Evolutionary conservation across 2,888 invertebrate genomes (phyloP).

Genomic region (Taenaris catops): DNA sequence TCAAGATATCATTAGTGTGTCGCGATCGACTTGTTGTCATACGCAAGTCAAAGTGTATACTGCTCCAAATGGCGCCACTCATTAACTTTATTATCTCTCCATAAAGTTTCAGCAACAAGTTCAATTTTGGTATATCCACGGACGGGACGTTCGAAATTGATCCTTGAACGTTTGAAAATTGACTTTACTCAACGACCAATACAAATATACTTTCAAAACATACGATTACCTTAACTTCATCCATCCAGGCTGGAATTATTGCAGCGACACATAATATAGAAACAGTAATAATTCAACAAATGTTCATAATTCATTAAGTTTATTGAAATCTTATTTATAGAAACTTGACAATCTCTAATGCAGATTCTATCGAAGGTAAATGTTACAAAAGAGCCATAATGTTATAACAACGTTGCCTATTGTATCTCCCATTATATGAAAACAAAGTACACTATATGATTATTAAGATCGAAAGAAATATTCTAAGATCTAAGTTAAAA

Average conservation of each 20-base stretch:
- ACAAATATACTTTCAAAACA: not conserved
- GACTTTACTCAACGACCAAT: not conserved
- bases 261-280: not conserved
- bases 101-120: not conserved
- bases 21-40: too few relatives aligned
- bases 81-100: too few relatives aligned
- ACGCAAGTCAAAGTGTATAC: too few relatives aligned
- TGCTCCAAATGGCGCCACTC: too few relatives aligned
- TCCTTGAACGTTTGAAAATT: not conserved
- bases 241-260: not conserved
- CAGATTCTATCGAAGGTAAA: constrained; percentile 1
- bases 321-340: constrained; percentile 7
- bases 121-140: too few relatives aligned
- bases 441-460: constrained; percentile 1
- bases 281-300: constrained; percentile 3
- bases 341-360: constrained; percentile 2
- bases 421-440: too few relatives aligned
- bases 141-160: too few relatives aligned
- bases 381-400: not conserved
- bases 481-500: not conserved
- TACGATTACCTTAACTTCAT: not conserved
- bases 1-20: too few relatives aligned
- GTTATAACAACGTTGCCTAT: not conserved
- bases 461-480: constrained; percentile 1
- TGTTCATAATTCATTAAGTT: constrained; percentile 3